phyloP scores from a whole-genome alignment of 2,888 invertebrate species.

The Orthosia incerta region DNA sequence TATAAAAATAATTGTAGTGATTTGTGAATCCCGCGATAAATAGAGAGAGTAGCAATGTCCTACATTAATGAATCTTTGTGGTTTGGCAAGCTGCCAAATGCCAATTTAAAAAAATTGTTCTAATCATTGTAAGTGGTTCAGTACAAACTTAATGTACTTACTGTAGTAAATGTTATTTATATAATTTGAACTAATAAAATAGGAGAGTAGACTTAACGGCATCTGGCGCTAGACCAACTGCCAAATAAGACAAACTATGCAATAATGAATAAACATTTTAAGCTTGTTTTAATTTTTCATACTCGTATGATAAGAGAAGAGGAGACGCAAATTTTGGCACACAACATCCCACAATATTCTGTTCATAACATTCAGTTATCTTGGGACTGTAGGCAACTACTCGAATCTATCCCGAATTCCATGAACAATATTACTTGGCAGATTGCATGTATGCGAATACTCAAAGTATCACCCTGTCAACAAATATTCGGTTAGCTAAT shows the following conservation, averaged over 20 bases:
- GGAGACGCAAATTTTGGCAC: constrained; percentile 4
- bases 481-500: background rate
- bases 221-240: background rate
- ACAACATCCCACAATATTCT: constrained; percentile 25
- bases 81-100: constrained; percentile 2
- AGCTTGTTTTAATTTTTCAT: background rate
- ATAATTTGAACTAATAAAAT: no score
- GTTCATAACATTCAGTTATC: constrained; percentile 2
- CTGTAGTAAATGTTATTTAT: no score
- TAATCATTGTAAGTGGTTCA: constrained; percentile 3
- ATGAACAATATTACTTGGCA: constrained; percentile 9
- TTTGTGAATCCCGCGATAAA: constrained; percentile 7
- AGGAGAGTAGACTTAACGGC: no score
- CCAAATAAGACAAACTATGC: background rate
- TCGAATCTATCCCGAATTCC: background rate
- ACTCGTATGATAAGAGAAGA: constrained; percentile 3
- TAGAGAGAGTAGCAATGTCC: constrained; percentile 3
- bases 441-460: background rate
- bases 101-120: no score
- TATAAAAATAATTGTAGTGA: background rate
- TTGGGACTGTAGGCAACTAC: background rate
- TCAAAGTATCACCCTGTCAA: background rate
- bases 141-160: no score
- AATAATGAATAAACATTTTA: background rate
- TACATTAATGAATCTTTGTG: constrained; percentile 12